These are phyloP conservation scores for Spodoptera littoralis DNA, from an alignment of 2,888 invertebrate genomes.

Conservation along the genomic window DNA sequence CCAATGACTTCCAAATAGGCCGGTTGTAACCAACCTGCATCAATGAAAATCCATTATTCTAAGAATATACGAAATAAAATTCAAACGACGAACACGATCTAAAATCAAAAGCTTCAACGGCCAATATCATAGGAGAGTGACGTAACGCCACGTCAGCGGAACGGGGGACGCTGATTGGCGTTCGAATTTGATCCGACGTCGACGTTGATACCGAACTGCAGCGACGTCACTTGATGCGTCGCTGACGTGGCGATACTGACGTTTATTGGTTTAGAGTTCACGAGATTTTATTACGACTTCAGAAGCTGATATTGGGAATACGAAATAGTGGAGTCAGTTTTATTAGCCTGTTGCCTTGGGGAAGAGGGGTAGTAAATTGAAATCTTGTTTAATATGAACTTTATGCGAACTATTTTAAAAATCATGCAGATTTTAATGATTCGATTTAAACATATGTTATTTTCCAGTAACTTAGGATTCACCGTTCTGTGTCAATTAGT, in stretches of 20 bases:
- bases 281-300: constrained; percentile 42
- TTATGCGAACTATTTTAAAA: too few relatives aligned
- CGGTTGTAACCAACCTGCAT: too few relatives aligned
- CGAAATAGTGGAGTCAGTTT: background rate
- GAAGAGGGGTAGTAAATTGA: background rate
- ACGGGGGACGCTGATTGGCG: constrained; percentile 49
- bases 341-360: too few relatives aligned
- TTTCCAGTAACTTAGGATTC: too few relatives aligned
- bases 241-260: constrained; percentile 43
- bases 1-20: too few relatives aligned
- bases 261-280: constrained; percentile 51
- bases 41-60: too few relatives aligned
- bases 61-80: too few relatives aligned
- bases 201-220: constrained; percentile 52
- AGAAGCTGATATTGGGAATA: constrained; percentile 15
- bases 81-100: constrained; percentile 11
- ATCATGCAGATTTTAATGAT: too few relatives aligned
- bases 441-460: too few relatives aligned
- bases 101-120: constrained; percentile 42
- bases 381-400: too few relatives aligned
- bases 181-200: constrained; percentile 52
- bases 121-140: constrained; percentile 44
- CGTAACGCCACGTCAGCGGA: constrained; percentile 46
- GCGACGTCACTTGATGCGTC: constrained; percentile 47
- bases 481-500: too few relatives aligned